Base-by-base conservation (phyloP, 1,140 invertebrate species). In the Drosophila virilis region DNA sequence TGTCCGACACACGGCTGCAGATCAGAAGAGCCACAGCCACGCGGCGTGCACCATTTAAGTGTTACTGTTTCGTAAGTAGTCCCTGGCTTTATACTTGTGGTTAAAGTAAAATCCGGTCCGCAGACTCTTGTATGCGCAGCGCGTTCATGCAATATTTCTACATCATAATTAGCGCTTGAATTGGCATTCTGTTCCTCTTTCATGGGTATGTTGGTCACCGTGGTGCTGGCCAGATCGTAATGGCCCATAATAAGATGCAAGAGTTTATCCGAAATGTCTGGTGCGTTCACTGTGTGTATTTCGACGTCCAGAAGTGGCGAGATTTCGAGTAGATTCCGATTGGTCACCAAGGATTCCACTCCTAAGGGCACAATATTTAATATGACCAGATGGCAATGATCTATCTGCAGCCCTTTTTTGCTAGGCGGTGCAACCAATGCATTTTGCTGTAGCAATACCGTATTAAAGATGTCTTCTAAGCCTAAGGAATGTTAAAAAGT, bases 171-270 rank as follows among this genome's bases (percentile, higher is more conserved):
- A 1, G 98, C 97, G 52, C 98, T 99, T 0, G 98, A 98, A 92
- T 96, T 98, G 1, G 98, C 98, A 93, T 99, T 99, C 93, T 99
- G 98, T 93, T 99, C 98, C 93, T 99, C 98, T 72, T 99, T 99
- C 98, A 99, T 99, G 5, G 98, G 98, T 85, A 99, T 99, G 33
- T 98, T 98, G 28, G 98, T 99, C 0, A 99, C 98, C 1, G 98
- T 99, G 10, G 98, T 99, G 58, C 97, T 98, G 1, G 97, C 96
- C n/a, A 99, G 93, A 91, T 97, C 95, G 85, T 98, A 99, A 92
- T 99, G 98, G 7, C 95, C 94, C 64, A 97, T 92, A 61, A 97
- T 96, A 1, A 97, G 91, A 55, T 96, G 94, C 0, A 96, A 95
- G 8, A 97, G 92, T 80, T 97, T 95, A 62, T 93, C 94, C 0